Conservation (phyloP, 2,797 vertebrate genomes). For the Nasua narica region DNA sequence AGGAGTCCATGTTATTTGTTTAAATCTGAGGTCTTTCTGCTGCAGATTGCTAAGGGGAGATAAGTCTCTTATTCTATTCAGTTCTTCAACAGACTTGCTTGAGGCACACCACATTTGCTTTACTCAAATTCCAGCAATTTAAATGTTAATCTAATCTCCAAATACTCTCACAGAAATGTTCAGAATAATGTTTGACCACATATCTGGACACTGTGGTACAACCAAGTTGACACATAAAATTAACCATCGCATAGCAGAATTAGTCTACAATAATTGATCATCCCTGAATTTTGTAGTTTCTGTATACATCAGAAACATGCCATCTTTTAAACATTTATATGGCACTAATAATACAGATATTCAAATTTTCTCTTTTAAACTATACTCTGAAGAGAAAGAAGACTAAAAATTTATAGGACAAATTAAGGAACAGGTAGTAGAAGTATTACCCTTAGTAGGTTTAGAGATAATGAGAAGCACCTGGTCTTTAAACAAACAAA, state of each 20-base stretch:
- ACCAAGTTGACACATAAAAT: neutral
- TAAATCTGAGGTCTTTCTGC: neutral
- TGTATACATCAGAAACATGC: neutral
- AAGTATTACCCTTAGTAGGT: neutral
- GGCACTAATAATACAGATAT: neutral
- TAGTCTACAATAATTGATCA: neutral
- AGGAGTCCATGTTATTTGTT: neutral
- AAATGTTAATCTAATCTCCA: neutral
- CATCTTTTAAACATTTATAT: neutral
- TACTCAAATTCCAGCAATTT: neutral
- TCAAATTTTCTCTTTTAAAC: neutral
- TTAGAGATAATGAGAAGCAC: neutral
- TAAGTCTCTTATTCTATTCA: neutral
- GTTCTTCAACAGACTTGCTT: neutral
- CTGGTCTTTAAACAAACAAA: neutral
- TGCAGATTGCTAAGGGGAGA: neutral
- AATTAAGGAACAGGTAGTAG: neutral
- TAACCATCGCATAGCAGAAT: neutral
- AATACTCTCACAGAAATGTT: neutral
- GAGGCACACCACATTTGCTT: neutral
- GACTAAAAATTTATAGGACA: neutral
- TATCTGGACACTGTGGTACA: neutral
- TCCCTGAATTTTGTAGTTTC: neutral
- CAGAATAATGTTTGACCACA: neutral
- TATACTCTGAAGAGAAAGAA: neutral